Conservation (phyloP, 2,888 invertebrate species). For the Ophonus ardosiacus region DNA sequence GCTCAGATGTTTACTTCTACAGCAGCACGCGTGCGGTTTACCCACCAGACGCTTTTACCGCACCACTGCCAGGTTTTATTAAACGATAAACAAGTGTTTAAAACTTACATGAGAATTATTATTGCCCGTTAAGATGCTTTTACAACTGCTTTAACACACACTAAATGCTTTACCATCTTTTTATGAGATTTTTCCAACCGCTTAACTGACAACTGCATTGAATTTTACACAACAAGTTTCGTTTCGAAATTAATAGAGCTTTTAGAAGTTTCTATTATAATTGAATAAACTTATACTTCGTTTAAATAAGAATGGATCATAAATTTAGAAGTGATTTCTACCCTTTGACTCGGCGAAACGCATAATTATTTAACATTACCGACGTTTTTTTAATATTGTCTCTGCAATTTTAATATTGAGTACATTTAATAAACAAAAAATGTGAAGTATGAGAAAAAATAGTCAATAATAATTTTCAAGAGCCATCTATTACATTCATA, state of each 20-base stretch:
- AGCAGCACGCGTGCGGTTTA: constrained; percentile 26
- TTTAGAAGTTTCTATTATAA: background rate
- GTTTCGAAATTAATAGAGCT: background rate
- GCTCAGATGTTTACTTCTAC: constrained; percentile 32
- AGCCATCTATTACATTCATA: too few relatives aligned
- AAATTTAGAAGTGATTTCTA: too few relatives aligned
- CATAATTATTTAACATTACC: too few relatives aligned
- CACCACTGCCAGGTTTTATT: constrained; percentile 45
- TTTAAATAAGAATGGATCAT: too few relatives aligned
- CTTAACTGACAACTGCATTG: constrained; percentile 4
- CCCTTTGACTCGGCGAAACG: too few relatives aligned
- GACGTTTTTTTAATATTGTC: too few relatives aligned
- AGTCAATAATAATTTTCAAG: too few relatives aligned
- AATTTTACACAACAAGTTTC: background rate
- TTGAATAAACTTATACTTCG: background rate
- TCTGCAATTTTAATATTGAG: too few relatives aligned
- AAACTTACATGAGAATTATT: constrained; percentile 55
- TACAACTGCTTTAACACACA: constrained; percentile 34
- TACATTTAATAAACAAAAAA: too few relatives aligned
- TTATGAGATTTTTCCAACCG: constrained; percentile 13
- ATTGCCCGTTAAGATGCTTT: constrained; percentile 43
- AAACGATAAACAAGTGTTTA: constrained; percentile 61
- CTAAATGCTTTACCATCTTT: constrained; percentile 40
- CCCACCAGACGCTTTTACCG: constrained; percentile 1
- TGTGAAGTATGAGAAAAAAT: too few relatives aligned